Evolutionary conservation across 2,797 vertebrate genomes (phyloP), one percentile per base, ranked within the genome.

Genomic region (Salmo trutta): DNA sequence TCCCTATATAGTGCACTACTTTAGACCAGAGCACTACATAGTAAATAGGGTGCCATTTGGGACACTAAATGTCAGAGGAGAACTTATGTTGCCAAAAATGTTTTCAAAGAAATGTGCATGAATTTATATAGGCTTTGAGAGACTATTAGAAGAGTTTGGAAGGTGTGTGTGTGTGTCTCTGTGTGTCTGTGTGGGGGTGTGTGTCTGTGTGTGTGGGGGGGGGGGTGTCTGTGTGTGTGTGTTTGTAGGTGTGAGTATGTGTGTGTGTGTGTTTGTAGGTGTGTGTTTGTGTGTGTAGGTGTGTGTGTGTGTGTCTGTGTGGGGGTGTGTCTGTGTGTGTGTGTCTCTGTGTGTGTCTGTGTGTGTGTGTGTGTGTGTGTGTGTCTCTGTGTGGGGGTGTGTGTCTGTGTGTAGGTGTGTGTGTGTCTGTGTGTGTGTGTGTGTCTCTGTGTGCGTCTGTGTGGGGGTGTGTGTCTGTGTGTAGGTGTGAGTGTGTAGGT

Each of bases 81-180:
- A 93, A 92, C 92, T 92, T 89, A 84, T 92, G 93, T 94, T 95
- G 93, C 94, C 94, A 94, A 94, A 94, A 94, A 93, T 82, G 81
- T 84, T 91, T 89, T 91, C 85, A 89, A 91, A 86, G 92, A 91
- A 87, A 90, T 88, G 84, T 93, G 92, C 92, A 93, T 93, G 92
- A 93, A 88, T 92, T 92, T 91, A 89, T 87, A 90, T 87, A 90
- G 89, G 89, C 90, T 92, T 89, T 91, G 84, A 84, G 75, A 84
- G 83, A 90, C 91, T 89, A 82, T 90, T 91, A 90, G 89, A 87
- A 90, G 86, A 89, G 85, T 87, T 80, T 78, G 78, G 86, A 82
- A 85, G 79, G 82, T 33, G 83, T 77, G 80, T 82, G 82, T 66
- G 83, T 10, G 77, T 27, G 36, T 8, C 70, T 8, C 47, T 16